phyloP scores from a whole-genome alignment of 2,797 vertebrate genomes.

The Alosa sapidissima region DNA sequence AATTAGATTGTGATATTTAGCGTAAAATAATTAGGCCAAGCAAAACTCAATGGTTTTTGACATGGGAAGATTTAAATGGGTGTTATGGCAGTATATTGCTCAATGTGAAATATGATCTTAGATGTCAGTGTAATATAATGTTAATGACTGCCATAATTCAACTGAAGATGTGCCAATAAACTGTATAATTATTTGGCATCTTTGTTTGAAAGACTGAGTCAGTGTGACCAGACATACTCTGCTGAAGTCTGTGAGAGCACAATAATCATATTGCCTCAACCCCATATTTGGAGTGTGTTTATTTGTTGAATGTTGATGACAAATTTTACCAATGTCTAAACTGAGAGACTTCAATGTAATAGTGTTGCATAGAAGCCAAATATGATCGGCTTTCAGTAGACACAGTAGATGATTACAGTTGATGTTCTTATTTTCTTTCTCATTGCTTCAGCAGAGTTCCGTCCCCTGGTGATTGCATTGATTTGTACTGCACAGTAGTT shows the following conservation, averaged over 20 bases:
- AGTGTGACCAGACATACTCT: not conserved
- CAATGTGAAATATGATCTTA: not conserved
- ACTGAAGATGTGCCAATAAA: slow-evolving; percentile 30
- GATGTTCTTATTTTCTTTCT: slow-evolving; percentile 1
- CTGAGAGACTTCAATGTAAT: not conserved
- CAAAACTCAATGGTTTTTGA: slow-evolving; percentile 15
- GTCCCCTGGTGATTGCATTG: slow-evolving; percentile 4
- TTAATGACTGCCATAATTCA: slow-evolving; percentile 42
- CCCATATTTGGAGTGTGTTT: not conserved
- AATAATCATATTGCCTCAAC: not conserved
- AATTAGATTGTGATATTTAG: not conserved
- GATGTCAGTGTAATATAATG: slow-evolving; percentile 19
- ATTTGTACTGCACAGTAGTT: not conserved
- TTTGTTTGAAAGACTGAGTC: slow-evolving; percentile 22
- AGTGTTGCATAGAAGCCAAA: not conserved
- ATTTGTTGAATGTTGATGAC: not conserved
- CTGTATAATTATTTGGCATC: slow-evolving; percentile 42
- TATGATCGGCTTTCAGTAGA: not conserved
- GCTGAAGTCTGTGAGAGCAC: not conserved
- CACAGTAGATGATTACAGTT: not conserved
- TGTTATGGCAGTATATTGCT: not conserved
- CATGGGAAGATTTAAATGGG: slow-evolving; percentile 17
- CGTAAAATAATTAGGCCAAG: not conserved
- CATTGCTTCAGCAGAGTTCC: not conserved
- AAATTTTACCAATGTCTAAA: not conserved